Base-by-base conservation (phyloP, 2,113 vertebrate species). In the Psophia crepitans region DNA sequence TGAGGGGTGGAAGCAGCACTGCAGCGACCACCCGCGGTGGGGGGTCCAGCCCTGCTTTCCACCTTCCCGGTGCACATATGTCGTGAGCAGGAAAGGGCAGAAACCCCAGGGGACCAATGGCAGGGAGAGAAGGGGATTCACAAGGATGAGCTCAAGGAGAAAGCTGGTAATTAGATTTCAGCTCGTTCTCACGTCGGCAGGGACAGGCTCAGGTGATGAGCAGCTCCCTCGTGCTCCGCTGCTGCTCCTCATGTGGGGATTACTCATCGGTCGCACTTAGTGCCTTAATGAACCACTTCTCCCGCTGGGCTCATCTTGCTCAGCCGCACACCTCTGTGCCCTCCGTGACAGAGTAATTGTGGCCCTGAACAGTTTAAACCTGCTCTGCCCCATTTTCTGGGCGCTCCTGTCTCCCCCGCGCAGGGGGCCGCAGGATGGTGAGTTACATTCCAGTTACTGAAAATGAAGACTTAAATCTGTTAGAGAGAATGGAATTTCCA, bases 21-120 rank as follows among this genome's bases (percentile, higher is more conserved):
- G n/a, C 39, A 30, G 28, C 1, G 1, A 11, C 28, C 23, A 30
- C 75, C 48, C 2, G 5, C 1, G 4, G 26, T 7, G 1, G 32
- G 43, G 37, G 44, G 35, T 53, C 28, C 6, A 0, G 30, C 30
- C 14, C 24, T 0, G 1, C 35, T 32, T 46, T 7, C 64, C 60
- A 46, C 27, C 64, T 7, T 33, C 46, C 14, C 46, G 1, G 2
- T 15, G 33, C 9, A 3, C 1, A 0, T 32, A 35, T 4, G 0
- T 4, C 18, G 18, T 0, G 2, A 32, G 68, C 35, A 37, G 60
- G 41, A 65, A 51, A 33, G 76, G 11, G 32, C 60, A 58, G 77
- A 51, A 51, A 18, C 27, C 77, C 8, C 32, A 5, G 30, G 39
- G 28, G 35, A 12, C 0, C 0, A 8, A 22, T 8, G 11, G 26